Base-by-base conservation (phyloP, 2,113 vertebrate species). In the Vulpes vulpes region DNA sequence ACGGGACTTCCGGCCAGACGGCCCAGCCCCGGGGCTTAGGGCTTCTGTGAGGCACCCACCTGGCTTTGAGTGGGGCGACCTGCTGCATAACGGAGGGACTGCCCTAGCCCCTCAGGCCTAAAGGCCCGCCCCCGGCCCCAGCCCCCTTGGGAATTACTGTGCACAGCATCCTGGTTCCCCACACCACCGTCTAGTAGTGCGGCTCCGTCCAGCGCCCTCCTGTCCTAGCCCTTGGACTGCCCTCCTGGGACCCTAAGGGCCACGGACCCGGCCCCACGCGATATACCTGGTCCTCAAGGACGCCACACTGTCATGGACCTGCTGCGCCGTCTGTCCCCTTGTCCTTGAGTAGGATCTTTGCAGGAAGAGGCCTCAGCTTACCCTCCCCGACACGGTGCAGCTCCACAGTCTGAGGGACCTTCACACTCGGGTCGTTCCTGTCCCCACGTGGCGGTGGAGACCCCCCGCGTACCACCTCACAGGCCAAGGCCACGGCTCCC, bases 221-320 rank as follows among this genome's bases (percentile, higher is more conserved):
- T 38, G 51, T 57, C 27, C 35, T 9, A 0, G 79, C 15, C 76
- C 51, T 59, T 2, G 5, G 17, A 32, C 79, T 1, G 38, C 27
- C 76, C 57, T 51, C 16, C 1, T 43, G 0, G 2, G 38, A 35
- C 49, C 35, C 53, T 1, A 9, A 32, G 4, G 25, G 3, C 64
- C 11, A 2, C 4, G 1, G 4, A 38, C 9, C 3, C 1, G 1
- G 76, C 55, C 53, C 55, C 43, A 23, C 23, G 0, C 3, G 4
- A 2, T 15, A 35, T 4, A 2, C 12, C 67, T 4, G 3, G 8
- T 32, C 57, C 86, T 57, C 27, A 4, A 57, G 53, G n/a, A 73
- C 1, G 22, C 67, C 32, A 19, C 43, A 8, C 38, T 43, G 43
- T 43, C 43, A 43, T 43, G 43, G 43, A 43, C 43, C 43, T 6